phyloP scores from a whole-genome alignment of 2,888 invertebrate genomes.

The Stenolophus ochropezus region DNA sequence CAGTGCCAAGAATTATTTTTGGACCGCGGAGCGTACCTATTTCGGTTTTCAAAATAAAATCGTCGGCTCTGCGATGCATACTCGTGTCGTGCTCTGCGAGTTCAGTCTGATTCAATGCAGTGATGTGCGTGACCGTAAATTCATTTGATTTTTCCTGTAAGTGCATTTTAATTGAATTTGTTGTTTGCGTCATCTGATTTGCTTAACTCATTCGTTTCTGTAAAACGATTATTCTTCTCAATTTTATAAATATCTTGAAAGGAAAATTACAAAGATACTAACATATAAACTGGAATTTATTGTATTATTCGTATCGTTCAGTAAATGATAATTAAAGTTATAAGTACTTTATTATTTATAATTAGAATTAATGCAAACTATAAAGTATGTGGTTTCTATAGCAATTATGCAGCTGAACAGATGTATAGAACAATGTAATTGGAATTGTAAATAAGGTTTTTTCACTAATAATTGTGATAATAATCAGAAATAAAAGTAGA shows the following conservation, averaged over 20 bases:
- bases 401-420: background rate
- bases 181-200: background rate
- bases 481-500: background rate
- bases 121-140: background rate
- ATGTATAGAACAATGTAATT: background rate
- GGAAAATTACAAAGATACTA: no score
- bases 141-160: slow-evolving; percentile 13
- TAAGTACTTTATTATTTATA: no score
- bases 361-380: background rate
- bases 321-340: no score
- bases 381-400: background rate
- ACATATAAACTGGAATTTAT: no score
- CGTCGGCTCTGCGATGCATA: slow-evolving; percentile 47
- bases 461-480: background rate
- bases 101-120: slow-evolving; percentile 18
- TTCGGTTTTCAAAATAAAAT: slow-evolving; percentile 68
- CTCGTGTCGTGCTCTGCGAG: background rate
- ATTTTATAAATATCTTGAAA: background rate
- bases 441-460: background rate
- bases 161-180: slow-evolving; percentile 2
- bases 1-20: slow-evolving; percentile 66
- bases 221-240: background rate
- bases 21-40: slow-evolving; percentile 68
- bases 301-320: no score
- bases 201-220: no score